Evolutionary conservation across 2,113 vertebrate species (phyloP).

Genomic region (Neotragus moschatus): DNA sequence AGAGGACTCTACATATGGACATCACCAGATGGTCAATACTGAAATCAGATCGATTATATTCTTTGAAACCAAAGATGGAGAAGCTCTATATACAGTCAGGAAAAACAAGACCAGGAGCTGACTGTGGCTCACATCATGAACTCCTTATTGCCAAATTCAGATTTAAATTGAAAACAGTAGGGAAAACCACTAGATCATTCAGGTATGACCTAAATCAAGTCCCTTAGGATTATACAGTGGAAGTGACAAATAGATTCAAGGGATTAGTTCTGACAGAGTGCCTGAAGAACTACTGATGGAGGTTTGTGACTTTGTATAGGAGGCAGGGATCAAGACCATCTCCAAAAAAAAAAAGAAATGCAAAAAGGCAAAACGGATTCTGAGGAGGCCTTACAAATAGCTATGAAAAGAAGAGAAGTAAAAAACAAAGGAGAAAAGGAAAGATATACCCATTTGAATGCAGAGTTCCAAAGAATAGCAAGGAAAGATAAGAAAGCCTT

Average conservation of each 20-base stretch:
- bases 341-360: neutral
- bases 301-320: neutral
- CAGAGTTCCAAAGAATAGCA: neutral
- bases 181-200: neutral
- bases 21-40: neutral
- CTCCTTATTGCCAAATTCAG: neutral
- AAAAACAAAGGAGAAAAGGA: neutral
- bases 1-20: neutral
- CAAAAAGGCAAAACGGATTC: neutral
- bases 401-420: neutral
- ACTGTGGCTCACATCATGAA: neutral
- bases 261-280: neutral
- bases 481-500: neutral
- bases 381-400: neutral
- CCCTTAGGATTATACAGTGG: neutral
- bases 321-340: neutral
- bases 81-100: neutral
- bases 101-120: neutral
- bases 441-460: neutral
- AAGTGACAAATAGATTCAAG: neutral
- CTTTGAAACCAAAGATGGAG: neutral
- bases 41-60: neutral
- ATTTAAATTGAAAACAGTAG: neutral
- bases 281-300: neutral
- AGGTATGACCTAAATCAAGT: neutral